A percentile compares a stretch with the other conserved stretches of the same genome.
phyloP scores from a whole-genome alignment of 2,113 vertebrate genomes.

The Phrynocephalus versicolor region DNA sequence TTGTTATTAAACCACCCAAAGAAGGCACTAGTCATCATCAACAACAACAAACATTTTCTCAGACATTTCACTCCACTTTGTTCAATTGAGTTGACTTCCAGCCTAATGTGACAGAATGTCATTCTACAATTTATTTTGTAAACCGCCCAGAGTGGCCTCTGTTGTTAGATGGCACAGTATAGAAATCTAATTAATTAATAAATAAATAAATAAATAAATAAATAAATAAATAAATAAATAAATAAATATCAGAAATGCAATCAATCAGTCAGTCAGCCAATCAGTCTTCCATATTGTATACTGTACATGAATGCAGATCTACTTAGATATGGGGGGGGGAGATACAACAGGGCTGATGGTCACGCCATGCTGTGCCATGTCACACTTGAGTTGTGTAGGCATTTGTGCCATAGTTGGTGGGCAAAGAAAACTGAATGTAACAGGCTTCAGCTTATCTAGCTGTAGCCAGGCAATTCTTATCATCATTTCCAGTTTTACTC shows the following conservation, averaged over 20 bases:
- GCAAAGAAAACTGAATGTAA: not conserved
- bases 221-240: too few relatives aligned
- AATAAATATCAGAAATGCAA: too few relatives aligned
- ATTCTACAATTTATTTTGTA: not conserved
- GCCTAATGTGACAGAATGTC: not conserved
- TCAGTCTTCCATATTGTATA: too few relatives aligned
- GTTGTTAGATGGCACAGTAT: too few relatives aligned
- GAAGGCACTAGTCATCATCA: not conserved
- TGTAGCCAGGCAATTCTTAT: not conserved
- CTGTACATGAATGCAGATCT: not conserved
- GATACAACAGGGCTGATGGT: not conserved
- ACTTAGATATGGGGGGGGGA: too few relatives aligned
- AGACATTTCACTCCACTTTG: not conserved
- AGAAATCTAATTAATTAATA: too few relatives aligned
- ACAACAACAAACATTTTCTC: not conserved
- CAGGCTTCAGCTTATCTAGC: not conserved
- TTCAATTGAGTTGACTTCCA: not conserved
- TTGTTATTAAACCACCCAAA: too few relatives aligned
- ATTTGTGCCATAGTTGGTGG: not conserved
- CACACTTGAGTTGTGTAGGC: not conserved
- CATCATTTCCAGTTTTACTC: not conserved
- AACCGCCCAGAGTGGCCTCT: too few relatives aligned
- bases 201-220: too few relatives aligned
- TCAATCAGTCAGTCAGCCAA: too few relatives aligned
- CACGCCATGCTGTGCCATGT: not conserved